phyloP scores from a whole-genome alignment of 2,113 vertebrate species.

The Mormoops blainvillei region DNA sequence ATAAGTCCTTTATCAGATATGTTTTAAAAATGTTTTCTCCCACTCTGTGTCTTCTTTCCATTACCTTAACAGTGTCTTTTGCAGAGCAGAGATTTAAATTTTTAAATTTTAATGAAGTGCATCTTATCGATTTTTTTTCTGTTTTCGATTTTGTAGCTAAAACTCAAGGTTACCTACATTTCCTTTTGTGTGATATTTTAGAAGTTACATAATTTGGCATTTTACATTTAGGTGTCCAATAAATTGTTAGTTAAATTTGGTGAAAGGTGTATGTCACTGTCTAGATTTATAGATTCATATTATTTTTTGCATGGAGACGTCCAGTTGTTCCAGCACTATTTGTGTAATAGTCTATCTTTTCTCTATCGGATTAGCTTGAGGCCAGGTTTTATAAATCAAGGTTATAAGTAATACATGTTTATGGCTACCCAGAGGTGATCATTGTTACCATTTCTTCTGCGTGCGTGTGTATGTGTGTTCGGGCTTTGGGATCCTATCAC shows the following conservation, averaged over 20 bases:
- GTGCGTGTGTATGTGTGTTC: neutral
- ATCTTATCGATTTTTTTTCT: neutral
- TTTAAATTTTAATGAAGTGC: neutral
- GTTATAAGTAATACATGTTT: neutral
- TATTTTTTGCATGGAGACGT: neutral
- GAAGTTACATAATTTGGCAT: neutral
- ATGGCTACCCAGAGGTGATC: neutral
- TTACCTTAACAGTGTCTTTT: neutral
- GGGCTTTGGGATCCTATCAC: neutral
- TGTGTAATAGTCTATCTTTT: neutral
- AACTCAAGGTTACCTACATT: neutral
- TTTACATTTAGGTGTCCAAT: neutral
- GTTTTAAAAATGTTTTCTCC: neutral
- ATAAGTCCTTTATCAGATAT: neutral
- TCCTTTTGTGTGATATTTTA: neutral
- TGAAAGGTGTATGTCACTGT: neutral
- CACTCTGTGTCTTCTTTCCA: neutral
- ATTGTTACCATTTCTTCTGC: neutral
- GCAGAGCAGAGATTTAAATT: neutral
- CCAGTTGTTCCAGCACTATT: neutral
- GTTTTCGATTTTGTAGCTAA: neutral
- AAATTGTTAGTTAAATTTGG: neutral
- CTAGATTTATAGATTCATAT: neutral
- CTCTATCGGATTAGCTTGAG: neutral
- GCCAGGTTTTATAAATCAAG: neutral